Conservation (phyloP, 2,888 invertebrate genomes). For the Acronicta leporina region DNA sequence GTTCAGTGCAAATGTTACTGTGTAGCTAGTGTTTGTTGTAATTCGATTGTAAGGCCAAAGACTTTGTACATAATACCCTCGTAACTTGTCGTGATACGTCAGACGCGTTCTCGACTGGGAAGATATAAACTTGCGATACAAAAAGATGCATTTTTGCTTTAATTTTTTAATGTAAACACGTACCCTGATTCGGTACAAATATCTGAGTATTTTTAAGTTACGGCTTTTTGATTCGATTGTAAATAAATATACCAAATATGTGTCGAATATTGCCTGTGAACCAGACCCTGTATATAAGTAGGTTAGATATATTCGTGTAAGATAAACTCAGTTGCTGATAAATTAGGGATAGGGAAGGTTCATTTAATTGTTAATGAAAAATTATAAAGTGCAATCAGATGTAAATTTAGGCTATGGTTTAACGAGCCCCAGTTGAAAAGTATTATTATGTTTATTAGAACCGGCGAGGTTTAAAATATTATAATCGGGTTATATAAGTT, state of each 20-base stretch:
- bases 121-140: constrained; percentile 81
- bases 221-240: constrained; percentile 80
- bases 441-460: constrained; percentile 89
- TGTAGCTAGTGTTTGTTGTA: constrained; percentile 72
- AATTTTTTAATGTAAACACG: constrained; percentile 77
- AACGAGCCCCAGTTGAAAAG: constrained; percentile 86
- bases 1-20: constrained; percentile 73
- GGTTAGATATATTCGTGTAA: constrained; percentile 73
- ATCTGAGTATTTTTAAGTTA: constrained; percentile 83
- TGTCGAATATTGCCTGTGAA: constrained; percentile 73
- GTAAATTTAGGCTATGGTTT: constrained; percentile 83
- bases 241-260: constrained; percentile 88
- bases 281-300: constrained; percentile 80
- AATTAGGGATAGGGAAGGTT: constrained; percentile 66
- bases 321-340: constrained; percentile 74
- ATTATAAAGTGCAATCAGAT: constrained; percentile 87
- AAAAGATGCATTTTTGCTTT: constrained; percentile 87
- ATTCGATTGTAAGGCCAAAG: constrained; percentile 86
- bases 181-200: constrained; percentile 84
- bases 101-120: constrained; percentile 65
- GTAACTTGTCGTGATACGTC: constrained; percentile 71
- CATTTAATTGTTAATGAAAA: constrained; percentile 84
- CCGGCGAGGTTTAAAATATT: constrained; percentile 88
- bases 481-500: constrained; percentile 87
- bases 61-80: constrained; percentile 83